Conservation (phyloP, 1,140 invertebrate species). For the Bombus turneri region DNA sequence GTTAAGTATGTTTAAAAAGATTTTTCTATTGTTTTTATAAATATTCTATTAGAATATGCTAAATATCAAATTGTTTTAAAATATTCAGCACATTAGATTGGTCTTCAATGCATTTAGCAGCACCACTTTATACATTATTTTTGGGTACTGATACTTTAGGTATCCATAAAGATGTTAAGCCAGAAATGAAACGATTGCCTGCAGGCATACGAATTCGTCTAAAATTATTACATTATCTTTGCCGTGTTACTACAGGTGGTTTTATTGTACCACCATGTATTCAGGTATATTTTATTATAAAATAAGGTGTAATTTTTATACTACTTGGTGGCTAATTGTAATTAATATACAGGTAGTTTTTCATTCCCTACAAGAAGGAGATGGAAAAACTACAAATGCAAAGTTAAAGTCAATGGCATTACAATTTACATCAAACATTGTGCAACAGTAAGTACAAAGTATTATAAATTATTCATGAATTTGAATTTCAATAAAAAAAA, state of each 20-base stretch:
- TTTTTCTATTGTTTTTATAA: conserved; percentile 1
- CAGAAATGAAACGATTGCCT: conserved; percentile 87
- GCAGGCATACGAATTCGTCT: conserved; percentile 91
- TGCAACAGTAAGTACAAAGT: conserved; percentile 86
- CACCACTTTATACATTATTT: conserved; percentile 90
- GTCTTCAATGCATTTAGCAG: conserved; percentile 86
- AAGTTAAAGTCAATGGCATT: conserved; percentile 91
- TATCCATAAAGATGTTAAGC: conserved; percentile 83
- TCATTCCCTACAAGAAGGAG: conserved; percentile 87
- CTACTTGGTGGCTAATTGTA: conserved; percentile 25
- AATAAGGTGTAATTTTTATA: conserved; percentile 13
- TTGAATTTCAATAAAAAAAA: conserved; percentile 7
- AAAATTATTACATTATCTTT: conserved; percentile 92
- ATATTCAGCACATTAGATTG: conserved; percentile 85
- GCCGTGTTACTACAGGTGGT: conserved; percentile 90
- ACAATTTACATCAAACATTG: conserved; percentile 91
- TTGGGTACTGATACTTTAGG: conserved; percentile 87
- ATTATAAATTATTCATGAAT: background rate
- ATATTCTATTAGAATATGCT: conserved; percentile 82
- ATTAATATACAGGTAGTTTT: conserved; percentile 88
- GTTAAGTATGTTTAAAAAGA: conserved; percentile 82
- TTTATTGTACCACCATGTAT: conserved; percentile 91
- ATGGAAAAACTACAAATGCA: conserved; percentile 91
- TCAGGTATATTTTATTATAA: conserved; percentile 83
- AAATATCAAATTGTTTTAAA: conserved; percentile 24